phyloP scores from a whole-genome alignment of 2,113 vertebrate species.

The Sinosuthora webbiana region DNA sequence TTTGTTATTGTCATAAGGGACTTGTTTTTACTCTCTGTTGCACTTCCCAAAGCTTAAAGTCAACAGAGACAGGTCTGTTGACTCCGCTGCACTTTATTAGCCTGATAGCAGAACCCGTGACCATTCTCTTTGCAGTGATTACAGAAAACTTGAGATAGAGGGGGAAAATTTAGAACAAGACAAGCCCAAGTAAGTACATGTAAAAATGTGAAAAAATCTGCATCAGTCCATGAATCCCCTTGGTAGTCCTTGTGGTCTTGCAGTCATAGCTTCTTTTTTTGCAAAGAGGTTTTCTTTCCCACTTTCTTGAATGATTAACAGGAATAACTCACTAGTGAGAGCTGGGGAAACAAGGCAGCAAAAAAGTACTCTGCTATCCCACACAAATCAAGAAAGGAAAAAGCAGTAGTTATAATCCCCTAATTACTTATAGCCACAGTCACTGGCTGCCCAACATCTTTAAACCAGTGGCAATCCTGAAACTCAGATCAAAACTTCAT shows the following conservation, averaged over 20 bases:
- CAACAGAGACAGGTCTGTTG: slow-evolving; percentile 50
- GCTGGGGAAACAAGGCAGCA: background rate
- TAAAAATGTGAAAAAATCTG: background rate
- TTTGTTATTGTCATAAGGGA: slow-evolving; percentile 47
- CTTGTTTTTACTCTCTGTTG: slow-evolving; percentile 43
- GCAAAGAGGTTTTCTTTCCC: background rate
- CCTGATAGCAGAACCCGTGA: background rate
- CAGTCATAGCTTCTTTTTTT: background rate
- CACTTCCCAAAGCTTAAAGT: slow-evolving; percentile 33
- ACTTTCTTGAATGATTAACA: background rate
- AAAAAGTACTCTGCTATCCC: background rate
- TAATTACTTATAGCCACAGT: background rate
- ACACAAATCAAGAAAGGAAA: background rate
- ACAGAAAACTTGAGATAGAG: background rate
- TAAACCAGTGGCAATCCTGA: background rate
- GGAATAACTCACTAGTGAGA: background rate
- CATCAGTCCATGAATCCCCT: background rate
- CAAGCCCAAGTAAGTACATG: background rate
- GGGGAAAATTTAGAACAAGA: background rate
- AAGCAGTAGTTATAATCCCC: background rate
- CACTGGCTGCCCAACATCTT: background rate
- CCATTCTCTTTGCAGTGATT: background rate
- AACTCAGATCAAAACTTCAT: background rate
- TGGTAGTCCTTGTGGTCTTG: background rate
- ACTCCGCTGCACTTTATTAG: slow-evolving; percentile 12